These are phyloP conservation scores for Phthorimaea operculella DNA, from an alignment of 1,140 invertebrate genomes.

Conservation along the genomic window DNA sequence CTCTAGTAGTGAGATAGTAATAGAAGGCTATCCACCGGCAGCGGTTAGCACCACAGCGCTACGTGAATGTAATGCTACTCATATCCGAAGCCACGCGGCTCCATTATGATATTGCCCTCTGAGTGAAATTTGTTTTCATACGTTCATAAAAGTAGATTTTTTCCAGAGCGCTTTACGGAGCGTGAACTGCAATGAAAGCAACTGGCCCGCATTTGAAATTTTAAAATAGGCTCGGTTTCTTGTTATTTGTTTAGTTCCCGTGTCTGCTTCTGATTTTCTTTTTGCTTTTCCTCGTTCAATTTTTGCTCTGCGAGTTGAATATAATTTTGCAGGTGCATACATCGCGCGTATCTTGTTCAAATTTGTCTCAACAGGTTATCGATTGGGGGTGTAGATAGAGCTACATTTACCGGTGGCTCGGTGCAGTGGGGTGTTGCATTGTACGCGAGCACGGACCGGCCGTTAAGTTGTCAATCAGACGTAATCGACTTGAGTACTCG, in stretches of 20 bases:
- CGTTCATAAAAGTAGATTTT: slow-evolving; percentile 37
- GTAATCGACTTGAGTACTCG: slow-evolving; percentile 48
- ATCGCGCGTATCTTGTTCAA: too few species aligned
- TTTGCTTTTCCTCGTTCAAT: not conserved
- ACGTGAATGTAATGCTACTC: slow-evolving; percentile 44
- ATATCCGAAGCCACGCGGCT: slow-evolving; percentile 41
- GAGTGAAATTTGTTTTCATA: slow-evolving; percentile 57
- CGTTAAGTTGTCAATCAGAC: slow-evolving; percentile 54
- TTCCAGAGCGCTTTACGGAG: slow-evolving; percentile 26
- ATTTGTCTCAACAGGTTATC: too few species aligned
- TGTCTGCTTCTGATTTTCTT: not conserved
- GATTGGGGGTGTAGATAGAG: too few species aligned
- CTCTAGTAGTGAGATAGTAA: slow-evolving; percentile 16
- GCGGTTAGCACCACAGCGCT: slow-evolving; percentile 37
- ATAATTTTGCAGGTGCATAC: too few species aligned
- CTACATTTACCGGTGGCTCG: too few species aligned
- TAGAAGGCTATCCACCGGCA: slow-evolving; percentile 38
- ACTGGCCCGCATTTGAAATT: slow-evolving; percentile 8
- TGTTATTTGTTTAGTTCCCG: slow-evolving; percentile 1
- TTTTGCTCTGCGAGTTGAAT: too few species aligned
- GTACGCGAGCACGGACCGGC: slow-evolving; percentile 10
- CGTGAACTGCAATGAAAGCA: slow-evolving; percentile 15
- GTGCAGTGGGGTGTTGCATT: not conserved
- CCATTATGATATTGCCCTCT: slow-evolving; percentile 62
- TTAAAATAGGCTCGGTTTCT: slow-evolving; percentile 3